Evolutionary conservation across 2,797 vertebrate genomes (phyloP).

Genomic region (Ambastaia sidthimunki): DNA sequence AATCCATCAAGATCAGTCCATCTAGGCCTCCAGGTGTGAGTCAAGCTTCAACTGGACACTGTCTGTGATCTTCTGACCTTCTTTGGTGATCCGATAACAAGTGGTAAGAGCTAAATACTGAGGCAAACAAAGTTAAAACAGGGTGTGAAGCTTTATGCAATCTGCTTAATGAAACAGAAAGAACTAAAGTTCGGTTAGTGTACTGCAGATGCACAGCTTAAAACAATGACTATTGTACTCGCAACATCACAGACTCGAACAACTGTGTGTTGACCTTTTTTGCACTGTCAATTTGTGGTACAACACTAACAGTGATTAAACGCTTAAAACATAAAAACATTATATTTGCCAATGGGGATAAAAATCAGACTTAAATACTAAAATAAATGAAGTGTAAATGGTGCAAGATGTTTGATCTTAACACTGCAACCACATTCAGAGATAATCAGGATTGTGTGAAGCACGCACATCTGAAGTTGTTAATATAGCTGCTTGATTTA

Average conservation of each 20-base stretch:
- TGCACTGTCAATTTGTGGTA: too few species aligned
- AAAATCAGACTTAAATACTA: not conserved
- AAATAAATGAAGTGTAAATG: not conserved
- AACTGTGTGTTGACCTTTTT: too few species aligned
- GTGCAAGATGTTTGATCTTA: not conserved
- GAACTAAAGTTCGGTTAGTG: not conserved
- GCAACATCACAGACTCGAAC: not conserved
- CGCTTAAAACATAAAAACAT: too few species aligned
- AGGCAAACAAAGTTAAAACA: not conserved
- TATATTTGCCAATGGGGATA: too few species aligned
- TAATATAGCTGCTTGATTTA: not conserved
- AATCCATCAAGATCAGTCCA: constrained; percentile 26
- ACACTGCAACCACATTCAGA: not conserved
- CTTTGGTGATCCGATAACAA: not conserved
- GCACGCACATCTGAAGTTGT: not conserved
- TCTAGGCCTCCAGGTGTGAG: constrained; percentile 10
- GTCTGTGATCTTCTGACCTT: constrained; percentile 10
- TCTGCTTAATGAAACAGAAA: too few species aligned
- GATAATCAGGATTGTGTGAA: not conserved
- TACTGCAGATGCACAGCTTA: not conserved
- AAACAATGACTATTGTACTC: not conserved
- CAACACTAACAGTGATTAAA: too few species aligned
- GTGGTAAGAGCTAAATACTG: not conserved
- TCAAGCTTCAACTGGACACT: constrained; percentile 1
- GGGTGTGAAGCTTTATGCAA: not conserved